Evolutionary conservation across 2,113 vertebrate species (phyloP).

Genomic region (Baryphthengus martii): DNA sequence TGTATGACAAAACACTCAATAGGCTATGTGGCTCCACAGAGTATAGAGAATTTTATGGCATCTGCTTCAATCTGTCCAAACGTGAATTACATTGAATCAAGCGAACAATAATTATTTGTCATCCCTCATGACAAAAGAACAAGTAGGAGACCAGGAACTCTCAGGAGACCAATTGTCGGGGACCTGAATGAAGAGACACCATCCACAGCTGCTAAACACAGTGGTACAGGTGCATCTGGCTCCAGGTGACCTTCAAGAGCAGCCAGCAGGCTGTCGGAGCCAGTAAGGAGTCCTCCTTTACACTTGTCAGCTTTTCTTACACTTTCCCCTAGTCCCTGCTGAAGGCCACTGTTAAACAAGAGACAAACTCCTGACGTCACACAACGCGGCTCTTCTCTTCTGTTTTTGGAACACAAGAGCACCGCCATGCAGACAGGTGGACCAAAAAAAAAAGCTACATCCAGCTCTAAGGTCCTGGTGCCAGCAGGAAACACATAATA

Average conservation of each 20-base stretch:
- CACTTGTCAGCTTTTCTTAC: neutral
- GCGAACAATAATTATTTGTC: neutral
- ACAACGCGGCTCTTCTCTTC: neutral
- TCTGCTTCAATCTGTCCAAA: neutral
- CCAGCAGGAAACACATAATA: rapidly evolving
- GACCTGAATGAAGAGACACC: neutral
- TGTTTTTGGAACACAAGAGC: neutral
- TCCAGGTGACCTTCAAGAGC: neutral
- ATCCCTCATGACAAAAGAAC: neutral
- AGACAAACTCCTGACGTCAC: neutral
- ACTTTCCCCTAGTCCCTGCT: neutral
- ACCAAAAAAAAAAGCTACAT: neutral
- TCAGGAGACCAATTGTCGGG: neutral
- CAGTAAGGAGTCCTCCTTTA: neutral
- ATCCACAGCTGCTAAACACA: neutral
- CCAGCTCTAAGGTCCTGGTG: neutral
- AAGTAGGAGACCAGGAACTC: neutral
- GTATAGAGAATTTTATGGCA: neutral
- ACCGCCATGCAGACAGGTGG: neutral
- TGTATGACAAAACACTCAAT: neutral
- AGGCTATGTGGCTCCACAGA: neutral
- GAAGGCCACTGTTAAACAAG: neutral
- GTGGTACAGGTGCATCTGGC: neutral
- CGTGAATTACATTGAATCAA: neutral
- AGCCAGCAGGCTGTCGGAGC: neutral